Evolutionary conservation across 2,797 vertebrate genomes (phyloP).

Genomic region (Malurus leucopterus): DNA sequence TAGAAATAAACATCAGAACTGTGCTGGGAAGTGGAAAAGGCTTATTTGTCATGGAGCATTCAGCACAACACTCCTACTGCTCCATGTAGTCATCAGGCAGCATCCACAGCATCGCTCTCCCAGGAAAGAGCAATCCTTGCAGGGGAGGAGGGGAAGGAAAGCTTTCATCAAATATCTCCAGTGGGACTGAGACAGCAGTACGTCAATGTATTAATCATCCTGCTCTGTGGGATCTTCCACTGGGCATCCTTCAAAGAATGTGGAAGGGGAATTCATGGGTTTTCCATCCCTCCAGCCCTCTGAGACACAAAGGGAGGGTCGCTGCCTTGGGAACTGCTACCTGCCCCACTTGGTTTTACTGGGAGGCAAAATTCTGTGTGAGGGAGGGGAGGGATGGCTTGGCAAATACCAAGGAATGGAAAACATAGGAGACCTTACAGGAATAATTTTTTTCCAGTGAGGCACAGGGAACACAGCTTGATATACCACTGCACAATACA

Average conservation of each 20-base stretch:
- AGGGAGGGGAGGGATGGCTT: background rate
- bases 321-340: rapidly evolving
- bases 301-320: background rate
- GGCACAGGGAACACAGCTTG: background rate
- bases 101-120: background rate
- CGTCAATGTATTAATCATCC: rapidly evolving
- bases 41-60: background rate
- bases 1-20: background rate
- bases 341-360: rapidly evolving
- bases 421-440: background rate
- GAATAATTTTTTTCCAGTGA: background rate
- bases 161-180: background rate
- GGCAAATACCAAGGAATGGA: background rate
- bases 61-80: background rate
- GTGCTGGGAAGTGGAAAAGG: background rate
- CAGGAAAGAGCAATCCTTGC: background rate
- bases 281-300: background rate
- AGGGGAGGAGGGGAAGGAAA: background rate
- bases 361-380: background rate
- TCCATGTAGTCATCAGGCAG: background rate
- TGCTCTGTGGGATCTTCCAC: background rate
- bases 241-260: background rate
- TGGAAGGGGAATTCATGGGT: background rate
- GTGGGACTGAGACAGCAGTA: background rate
- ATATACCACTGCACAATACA: background rate